These are phyloP conservation scores for Acanthopagrus latus DNA, from an alignment of 2,797 vertebrate genomes.

Conservation along the genomic window DNA sequence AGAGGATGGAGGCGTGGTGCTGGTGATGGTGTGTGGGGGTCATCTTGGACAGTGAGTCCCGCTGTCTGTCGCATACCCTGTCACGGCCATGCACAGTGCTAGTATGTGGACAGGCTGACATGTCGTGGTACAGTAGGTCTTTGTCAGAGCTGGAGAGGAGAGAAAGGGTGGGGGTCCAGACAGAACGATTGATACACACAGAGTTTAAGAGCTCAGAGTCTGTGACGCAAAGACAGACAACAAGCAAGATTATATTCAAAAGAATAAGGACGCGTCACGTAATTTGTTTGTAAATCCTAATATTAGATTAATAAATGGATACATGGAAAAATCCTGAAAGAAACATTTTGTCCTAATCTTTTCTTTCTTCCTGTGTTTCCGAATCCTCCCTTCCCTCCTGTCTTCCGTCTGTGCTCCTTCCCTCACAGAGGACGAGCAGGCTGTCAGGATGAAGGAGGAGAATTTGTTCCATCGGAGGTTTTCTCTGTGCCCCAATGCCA, in stretches of 20 bases:
- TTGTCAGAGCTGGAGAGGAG: slow-evolving; percentile 55
- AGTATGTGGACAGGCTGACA: slow-evolving; percentile 64
- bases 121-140: slow-evolving; percentile 66
- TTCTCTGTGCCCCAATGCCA: slow-evolving; percentile 90
- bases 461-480: slow-evolving; percentile 93
- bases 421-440: slow-evolving; percentile 86
- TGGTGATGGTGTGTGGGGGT: slow-evolving; percentile 12
- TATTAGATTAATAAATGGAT: slow-evolving; percentile 1
- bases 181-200: slow-evolving; percentile 11
- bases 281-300: slow-evolving; percentile 12
- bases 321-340: not conserved
- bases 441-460: slow-evolving; percentile 97
- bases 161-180: slow-evolving; percentile 30
- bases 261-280: not conserved
- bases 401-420: slow-evolving; percentile 41
- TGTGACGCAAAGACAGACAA: not conserved
- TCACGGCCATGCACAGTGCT: slow-evolving; percentile 68
- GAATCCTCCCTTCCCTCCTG: not conserved
- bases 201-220: slow-evolving; percentile 25
- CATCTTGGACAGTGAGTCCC: slow-evolving; percentile 44
- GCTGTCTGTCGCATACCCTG: slow-evolving; percentile 56
- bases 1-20: slow-evolving; percentile 8
- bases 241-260: slow-evolving; percentile 24
- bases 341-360: not conserved
- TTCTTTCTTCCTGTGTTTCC: slow-evolving; percentile 6